Percentiles rank a stretch among this genome's conserved stretches.
Conservation (phyloP, 2,113 vertebrate genomes). For the Pterocles orientalis region DNA sequence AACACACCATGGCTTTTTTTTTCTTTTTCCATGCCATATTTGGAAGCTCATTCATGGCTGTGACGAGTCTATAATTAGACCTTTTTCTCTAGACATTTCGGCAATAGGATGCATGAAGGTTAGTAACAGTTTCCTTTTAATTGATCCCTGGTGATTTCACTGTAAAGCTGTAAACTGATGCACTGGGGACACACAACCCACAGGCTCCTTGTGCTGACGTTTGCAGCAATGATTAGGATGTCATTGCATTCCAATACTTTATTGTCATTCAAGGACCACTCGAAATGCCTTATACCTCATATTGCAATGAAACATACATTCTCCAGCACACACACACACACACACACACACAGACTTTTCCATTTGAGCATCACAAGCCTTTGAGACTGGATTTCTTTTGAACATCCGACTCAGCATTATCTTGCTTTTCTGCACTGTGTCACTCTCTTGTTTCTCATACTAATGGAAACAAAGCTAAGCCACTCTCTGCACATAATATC, state of each 20-base stretch:
- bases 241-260: conserved; percentile 77
- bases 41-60: conserved; percentile 74
- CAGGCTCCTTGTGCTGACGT: conserved; percentile 77
- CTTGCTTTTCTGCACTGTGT: conserved; percentile 39
- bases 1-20: conserved; percentile 3
- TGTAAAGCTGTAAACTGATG: conserved; percentile 76
- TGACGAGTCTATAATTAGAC: conserved; percentile 82
- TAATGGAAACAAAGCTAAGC: conserved; percentile 69
- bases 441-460: conserved; percentile 59
- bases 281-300: conserved; percentile 53
- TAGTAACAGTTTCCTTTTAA: conserved; percentile 78
- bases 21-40: conserved; percentile 24
- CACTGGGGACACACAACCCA: conserved; percentile 65
- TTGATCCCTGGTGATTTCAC: conserved; percentile 77
- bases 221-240: conserved; percentile 80
- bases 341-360: conserved; percentile 15
- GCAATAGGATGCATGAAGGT: conserved; percentile 75
- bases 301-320: conserved; percentile 54
- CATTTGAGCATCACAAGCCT: conserved; percentile 17
- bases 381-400: conserved; percentile 71
- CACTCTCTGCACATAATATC: conserved; percentile 54
- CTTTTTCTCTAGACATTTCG: conserved; percentile 73
- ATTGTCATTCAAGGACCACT: conserved; percentile 75
- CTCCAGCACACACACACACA: not conserved
- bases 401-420: conserved; percentile 37